Evolutionary conservation across 2,888 invertebrate species (phyloP).

Genomic region (Caenorhabditis plicata): DNA sequence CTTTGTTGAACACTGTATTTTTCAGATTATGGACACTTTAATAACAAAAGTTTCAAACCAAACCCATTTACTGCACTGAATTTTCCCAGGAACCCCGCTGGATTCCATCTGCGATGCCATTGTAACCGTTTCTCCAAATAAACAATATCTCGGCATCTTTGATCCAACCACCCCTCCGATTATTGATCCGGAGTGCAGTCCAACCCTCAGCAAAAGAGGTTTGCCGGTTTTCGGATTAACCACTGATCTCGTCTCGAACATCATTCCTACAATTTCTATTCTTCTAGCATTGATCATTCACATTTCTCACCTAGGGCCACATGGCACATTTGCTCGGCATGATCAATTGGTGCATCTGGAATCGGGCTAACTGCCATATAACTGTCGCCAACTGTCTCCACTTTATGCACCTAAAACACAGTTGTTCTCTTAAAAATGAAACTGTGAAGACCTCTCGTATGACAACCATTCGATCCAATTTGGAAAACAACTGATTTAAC

Average conservation of each 20-base stretch:
- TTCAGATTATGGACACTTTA: not conserved
- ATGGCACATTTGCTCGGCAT: constrained; percentile 64
- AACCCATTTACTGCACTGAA: constrained; percentile 46
- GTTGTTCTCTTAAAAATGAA: too few relatives aligned
- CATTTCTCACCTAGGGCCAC: constrained; percentile 63
- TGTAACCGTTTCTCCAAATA: constrained; percentile 56
- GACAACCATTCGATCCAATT: constrained; percentile 57
- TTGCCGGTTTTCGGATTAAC: constrained; percentile 45
- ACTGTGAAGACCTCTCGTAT: constrained; percentile 57
- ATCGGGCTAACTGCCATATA: constrained; percentile 60
- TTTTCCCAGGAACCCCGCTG: constrained; percentile 44
- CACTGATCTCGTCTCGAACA: constrained; percentile 59
- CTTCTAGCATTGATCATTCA: too few relatives aligned
- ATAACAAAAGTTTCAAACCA: too few relatives aligned
- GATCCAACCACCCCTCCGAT: constrained; percentile 56
- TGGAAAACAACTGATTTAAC: constrained; percentile 67
- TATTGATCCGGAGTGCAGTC: constrained; percentile 51
- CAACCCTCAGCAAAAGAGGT: constrained; percentile 42
- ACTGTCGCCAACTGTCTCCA: constrained; percentile 60
- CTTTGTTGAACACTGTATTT: not conserved
- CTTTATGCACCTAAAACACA: too few relatives aligned
- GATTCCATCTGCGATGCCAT: constrained; percentile 53
- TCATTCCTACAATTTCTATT: too few relatives aligned
- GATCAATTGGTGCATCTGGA: constrained; percentile 47
- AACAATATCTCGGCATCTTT: constrained; percentile 53